Base-by-base conservation (phyloP, 2,888 invertebrate species). In the Sarcophaga carnaria region DNA sequence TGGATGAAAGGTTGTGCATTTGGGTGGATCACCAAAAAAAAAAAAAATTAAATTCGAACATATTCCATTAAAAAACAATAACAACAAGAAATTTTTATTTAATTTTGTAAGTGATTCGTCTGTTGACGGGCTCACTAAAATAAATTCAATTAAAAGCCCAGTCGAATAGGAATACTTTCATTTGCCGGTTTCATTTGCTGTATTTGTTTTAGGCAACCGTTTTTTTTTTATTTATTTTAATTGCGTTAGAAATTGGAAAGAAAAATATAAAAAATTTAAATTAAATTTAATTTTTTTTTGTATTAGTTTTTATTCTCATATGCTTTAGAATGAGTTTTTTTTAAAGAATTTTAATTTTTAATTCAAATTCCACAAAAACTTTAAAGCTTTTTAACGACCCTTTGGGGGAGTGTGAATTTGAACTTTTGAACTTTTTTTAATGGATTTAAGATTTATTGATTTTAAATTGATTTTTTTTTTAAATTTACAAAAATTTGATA, bases 131-230 rank as follows among this genome's bases (percentile, higher is more conserved):
- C 17, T 79, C 69, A 79, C 59, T 69, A 25, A 83, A 79, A 62
- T 54, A 74, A 79, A 83, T 69, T 80, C 69, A 83, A 83, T 74
- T 77, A 70, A 80, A 76, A 78, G n/a, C 22, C 74, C 74, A 74
- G 59, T 17, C 22, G 62, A 62, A 17, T 54, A 14, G 14, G 14
- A 54, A 17, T 54, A 77, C 69, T 67, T 80, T 86, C 49, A 60
- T 66, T 59, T 60, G 14, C 37, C 37, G 8, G 10, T 22, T 4
- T 59, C 11, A 14, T 22, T 74, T 74, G 14, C 17, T 59, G 22
- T 10, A 14, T 12, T 20, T 37, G 11, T 59, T 60, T 74, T 27
- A 12, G 25, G 66, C 37, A 37, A 8, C 2, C 3, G n/a, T 14
- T 63, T n/a, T 79, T 71, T 47, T 66, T 72, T 80, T 37, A 20